Evolutionary conservation across 1,140 invertebrate genomes (phyloP).

Genomic region (Condylostylus longicornis): DNA sequence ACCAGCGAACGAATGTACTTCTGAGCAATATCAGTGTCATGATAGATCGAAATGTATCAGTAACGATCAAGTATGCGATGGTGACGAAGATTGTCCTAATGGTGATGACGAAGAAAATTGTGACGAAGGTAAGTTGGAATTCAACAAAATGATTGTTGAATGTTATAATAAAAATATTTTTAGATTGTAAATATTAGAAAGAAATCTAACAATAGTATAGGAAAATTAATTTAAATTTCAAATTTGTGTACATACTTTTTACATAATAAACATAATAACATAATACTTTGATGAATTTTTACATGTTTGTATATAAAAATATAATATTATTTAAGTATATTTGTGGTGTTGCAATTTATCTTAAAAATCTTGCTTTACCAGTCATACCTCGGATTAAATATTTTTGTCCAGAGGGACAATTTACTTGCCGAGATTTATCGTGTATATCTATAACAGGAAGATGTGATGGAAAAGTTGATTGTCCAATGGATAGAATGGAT

Average conservation of each 20-base stretch:
- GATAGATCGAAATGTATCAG: conserved; percentile 38
- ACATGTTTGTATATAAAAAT: not conserved
- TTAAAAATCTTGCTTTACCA: conserved; percentile 5
- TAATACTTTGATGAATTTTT: too few species aligned
- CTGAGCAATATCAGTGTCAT: conserved; percentile 42
- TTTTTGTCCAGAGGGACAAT: conserved; percentile 38
- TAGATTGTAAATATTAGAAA: not conserved
- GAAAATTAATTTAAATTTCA: too few species aligned
- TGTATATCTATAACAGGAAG: conserved; percentile 52
- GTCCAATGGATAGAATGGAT: conserved; percentile 39
- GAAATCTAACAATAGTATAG: too few species aligned
- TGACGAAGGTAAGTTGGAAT: conserved; percentile 29
- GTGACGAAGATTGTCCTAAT: conserved; percentile 49
- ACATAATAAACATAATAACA: too few species aligned
- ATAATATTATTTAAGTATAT: not conserved
- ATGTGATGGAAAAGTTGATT: conserved; percentile 38
- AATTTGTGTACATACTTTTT: too few species aligned
- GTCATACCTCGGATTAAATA: conserved; percentile 25
- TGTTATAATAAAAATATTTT: not conserved
- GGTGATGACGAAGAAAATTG: conserved; percentile 57
- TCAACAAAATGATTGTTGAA: too few species aligned
- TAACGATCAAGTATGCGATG: conserved; percentile 43
- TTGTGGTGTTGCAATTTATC: not conserved
- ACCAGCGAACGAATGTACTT: conserved; percentile 39
- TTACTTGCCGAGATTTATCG: conserved; percentile 45